Base-by-base conservation (phyloP, 92 coral and sea anemone genomes). In the Chrysogorgia sp. region DNA sequence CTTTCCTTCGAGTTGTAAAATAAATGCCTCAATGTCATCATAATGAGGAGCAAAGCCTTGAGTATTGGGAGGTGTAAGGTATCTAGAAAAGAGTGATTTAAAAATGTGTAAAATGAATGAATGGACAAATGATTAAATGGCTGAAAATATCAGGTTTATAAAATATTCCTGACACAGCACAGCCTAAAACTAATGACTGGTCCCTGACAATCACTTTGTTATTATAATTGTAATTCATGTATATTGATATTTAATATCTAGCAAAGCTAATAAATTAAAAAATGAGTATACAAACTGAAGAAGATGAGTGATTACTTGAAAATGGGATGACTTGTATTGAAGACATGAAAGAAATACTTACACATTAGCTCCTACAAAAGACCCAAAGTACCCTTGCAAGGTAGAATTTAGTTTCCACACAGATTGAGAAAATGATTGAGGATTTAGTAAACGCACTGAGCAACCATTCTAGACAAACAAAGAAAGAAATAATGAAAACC, bases 21-120 rank as follows among this genome's bases (percentile, higher is more conserved):
- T 88, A 83, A 94, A 94, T 6, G 98, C 98, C 78, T 94, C 98
- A 81, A 94, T 92, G 84, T 94, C 98, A 62, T 94, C 98, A 57
- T 91, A 94, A 57, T 94, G 98, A n/a, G 98, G 98, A 0, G 98
- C 98, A 89, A 94, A 94, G 32, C 98, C 98, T 88, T 94, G 98
- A 15, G 92, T 86, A 30, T 96, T 96, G 28, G 98, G 96, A 26
- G 98, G 98, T 23, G 98, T 94, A 13, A 94, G 85, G 60, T 93
- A 93, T 26, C 97, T 92, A 24, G 4, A 63, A n/a, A 52, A 13
- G 23, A 52, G 23, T 52, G 3, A 52, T 6, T 52, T 19, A 19
- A 52, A 21, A 52, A 26, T 21, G 58, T 52, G 58, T 52, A 14
- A 61, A 26, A 61, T 29, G 15, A 29, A 61, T 61, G 19, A 9